These are phyloP conservation scores for Caenorhabditis inopinata DNA, from an alignment of 1,140 invertebrate species.

Conservation along the genomic window DNA sequence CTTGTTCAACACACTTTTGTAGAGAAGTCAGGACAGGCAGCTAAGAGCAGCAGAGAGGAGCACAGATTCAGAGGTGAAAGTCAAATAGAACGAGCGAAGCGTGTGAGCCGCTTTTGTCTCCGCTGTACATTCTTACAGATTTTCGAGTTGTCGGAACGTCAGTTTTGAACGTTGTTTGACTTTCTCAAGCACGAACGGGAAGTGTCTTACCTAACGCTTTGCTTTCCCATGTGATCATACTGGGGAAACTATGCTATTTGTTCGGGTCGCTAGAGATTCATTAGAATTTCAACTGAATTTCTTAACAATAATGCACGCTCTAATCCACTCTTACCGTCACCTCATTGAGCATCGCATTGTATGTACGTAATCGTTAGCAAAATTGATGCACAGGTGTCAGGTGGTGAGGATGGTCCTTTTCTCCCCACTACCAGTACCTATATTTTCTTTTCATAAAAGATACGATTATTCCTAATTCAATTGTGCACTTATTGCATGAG, in stretches of 20 bases:
- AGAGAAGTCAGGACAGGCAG: conserved; percentile 9
- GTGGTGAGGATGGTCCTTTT: conserved; percentile 24
- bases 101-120: conserved; percentile 31
- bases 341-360: background rate
- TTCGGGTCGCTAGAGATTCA: no score
- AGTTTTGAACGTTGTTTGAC: conserved; percentile 26
- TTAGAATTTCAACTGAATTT: background rate
- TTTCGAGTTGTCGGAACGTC: background rate
- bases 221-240: background rate
- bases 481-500: conserved; percentile 20
- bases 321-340: conserved; percentile 26
- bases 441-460: background rate
- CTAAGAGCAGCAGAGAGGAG: background rate
- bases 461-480: conserved; percentile 31
- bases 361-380: conserved; percentile 10
- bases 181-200: background rate
- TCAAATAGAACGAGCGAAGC: background rate
- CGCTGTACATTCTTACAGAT: conserved; percentile 17
- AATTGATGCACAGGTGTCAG: conserved; percentile 30
- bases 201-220: background rate
- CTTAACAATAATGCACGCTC: background rate
- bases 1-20: conserved; percentile 30
- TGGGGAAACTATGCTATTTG: background rate
- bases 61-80: background rate
- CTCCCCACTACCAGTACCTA: background rate